phyloP scores from a whole-genome alignment of 2,797 vertebrate genomes.

The Chiloscyllium punctatum region DNA sequence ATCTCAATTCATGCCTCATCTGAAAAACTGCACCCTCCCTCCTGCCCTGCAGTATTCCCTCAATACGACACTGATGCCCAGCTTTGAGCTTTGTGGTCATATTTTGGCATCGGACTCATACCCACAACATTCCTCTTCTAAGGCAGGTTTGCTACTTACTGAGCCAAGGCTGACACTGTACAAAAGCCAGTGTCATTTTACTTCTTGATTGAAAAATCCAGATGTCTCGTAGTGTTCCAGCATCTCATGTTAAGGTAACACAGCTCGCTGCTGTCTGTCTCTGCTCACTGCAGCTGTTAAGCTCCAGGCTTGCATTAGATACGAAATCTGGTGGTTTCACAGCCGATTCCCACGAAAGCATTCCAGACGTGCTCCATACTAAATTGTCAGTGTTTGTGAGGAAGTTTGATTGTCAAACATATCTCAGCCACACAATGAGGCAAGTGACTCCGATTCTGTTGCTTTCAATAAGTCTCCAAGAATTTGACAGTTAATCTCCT shows the following conservation, averaged over 20 bases:
- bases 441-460: background rate
- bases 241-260: background rate
- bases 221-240: background rate
- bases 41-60: background rate
- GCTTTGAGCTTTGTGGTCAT: background rate
- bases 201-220: background rate
- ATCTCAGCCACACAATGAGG: background rate
- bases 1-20: background rate
- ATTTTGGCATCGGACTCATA: background rate
- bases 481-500: too few relatives aligned
- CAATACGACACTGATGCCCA: background rate
- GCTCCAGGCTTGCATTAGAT: background rate
- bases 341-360: background rate
- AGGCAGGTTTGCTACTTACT: background rate
- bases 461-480: background rate
- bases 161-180: background rate
- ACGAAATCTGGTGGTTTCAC: background rate
- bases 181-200: background rate
- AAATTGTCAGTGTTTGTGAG: background rate
- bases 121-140: background rate
- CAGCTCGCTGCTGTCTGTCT: background rate
- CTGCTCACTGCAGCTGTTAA: background rate
- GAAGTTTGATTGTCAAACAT: background rate
- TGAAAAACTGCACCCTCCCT: background rate
- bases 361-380: background rate